Evolutionary conservation across 2,888 invertebrate genomes (phyloP).

Genomic region (Baccha elongata): DNA sequence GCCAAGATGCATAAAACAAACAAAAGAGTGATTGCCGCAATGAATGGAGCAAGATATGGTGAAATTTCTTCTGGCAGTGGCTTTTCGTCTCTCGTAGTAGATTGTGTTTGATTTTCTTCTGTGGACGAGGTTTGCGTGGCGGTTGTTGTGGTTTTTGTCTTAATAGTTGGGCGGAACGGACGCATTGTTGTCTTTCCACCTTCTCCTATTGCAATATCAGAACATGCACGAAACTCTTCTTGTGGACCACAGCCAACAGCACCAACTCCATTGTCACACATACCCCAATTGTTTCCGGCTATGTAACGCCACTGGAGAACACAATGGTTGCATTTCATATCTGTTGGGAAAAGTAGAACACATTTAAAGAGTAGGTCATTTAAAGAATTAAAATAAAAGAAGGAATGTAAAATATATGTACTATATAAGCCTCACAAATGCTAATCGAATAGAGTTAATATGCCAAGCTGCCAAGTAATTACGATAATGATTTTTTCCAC

Average conservation of each 20-base stretch:
- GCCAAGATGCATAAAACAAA: slow-evolving; percentile 86
- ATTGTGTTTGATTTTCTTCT: slow-evolving; percentile 69
- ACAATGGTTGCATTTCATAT: slow-evolving; percentile 90
- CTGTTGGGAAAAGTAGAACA: slow-evolving; percentile 75
- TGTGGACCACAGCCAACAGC: slow-evolving; percentile 94
- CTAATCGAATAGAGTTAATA: too few species aligned
- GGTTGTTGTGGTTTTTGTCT: slow-evolving; percentile 77
- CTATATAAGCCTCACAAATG: too few species aligned
- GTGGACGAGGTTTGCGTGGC: slow-evolving; percentile 61
- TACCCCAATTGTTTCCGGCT: slow-evolving; percentile 93
- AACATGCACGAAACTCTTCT: slow-evolving; percentile 93
- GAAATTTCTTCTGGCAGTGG: slow-evolving; percentile 77
- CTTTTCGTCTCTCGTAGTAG: slow-evolving; percentile 70
- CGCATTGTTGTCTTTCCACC: slow-evolving; percentile 82
- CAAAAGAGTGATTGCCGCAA: slow-evolving; percentile 87
- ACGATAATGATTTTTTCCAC: too few species aligned
- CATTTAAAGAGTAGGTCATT: background rate
- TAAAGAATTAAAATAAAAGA: too few species aligned
- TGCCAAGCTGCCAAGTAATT: too few species aligned
- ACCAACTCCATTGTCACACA: slow-evolving; percentile 88
- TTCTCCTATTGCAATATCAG: slow-evolving; percentile 89
- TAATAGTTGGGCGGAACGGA: slow-evolving; percentile 80
- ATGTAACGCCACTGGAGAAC: slow-evolving; percentile 94
- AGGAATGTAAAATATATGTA: too few species aligned
- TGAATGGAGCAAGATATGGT: slow-evolving; percentile 84